These are phyloP conservation scores for Ceryle rudis DNA, from an alignment of 2,797 vertebrate genomes.

Conservation along the genomic window DNA sequence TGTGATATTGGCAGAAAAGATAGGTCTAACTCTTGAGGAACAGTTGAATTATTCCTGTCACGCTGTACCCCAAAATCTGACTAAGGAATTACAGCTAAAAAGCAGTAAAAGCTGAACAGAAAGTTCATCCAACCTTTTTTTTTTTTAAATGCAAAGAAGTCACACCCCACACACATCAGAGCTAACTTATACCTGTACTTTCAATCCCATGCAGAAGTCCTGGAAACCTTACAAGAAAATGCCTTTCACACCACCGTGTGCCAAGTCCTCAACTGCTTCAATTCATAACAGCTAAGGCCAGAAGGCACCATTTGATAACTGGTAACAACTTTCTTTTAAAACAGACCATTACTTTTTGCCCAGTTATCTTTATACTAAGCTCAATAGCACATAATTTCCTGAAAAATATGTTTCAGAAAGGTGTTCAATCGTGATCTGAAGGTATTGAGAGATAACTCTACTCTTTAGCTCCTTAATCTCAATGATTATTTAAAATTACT, in stretches of 20 bases:
- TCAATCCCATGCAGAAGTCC: background rate
- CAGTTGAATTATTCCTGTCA: background rate
- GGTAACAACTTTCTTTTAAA: background rate
- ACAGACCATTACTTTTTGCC: background rate
- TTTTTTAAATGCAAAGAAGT: background rate
- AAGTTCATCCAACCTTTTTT: background rate
- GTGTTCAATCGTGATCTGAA: background rate
- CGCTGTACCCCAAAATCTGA: background rate
- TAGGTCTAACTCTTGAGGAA: background rate
- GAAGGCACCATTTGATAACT: background rate
- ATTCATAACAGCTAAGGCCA: background rate
- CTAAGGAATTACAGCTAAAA: background rate
- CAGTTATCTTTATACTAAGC: background rate
- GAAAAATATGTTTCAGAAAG: slow-evolving; percentile 5
- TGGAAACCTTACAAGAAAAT: background rate
- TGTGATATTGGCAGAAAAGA: background rate
- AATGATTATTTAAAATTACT: slow-evolving; percentile 11
- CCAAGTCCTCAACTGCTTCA: background rate
- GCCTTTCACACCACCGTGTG: background rate
- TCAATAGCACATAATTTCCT: background rate
- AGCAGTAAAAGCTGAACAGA: background rate
- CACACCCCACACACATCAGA: background rate
- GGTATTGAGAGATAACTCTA: background rate
- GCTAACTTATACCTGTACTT: background rate
- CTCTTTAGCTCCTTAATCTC: background rate